phyloP scores from a whole-genome alignment of 2,113 vertebrate species.

The Pelusios castaneus region DNA sequence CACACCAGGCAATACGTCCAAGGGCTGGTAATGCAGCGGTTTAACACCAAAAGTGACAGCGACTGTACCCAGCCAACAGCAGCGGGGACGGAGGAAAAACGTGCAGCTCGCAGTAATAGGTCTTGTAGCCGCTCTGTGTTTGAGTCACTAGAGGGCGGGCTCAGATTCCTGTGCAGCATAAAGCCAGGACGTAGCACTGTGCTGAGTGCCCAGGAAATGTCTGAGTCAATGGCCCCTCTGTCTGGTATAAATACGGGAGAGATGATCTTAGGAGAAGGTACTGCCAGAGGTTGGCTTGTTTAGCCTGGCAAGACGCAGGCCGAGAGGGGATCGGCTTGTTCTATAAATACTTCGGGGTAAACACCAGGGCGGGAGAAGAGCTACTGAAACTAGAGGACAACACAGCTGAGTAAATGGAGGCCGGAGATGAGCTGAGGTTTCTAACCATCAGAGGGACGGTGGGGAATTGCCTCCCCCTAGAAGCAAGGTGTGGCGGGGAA shows the following conservation, averaged over 20 bases:
- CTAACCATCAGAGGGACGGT: too few species aligned
- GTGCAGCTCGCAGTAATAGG: background rate
- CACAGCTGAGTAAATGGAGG: too few species aligned
- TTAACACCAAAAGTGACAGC: background rate
- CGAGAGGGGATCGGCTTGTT: too few species aligned
- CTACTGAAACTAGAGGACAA: too few species aligned
- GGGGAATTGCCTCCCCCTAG: background rate
- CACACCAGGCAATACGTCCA: background rate
- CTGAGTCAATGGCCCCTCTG: background rate
- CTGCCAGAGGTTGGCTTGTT: too few species aligned
- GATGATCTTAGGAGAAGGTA: too few species aligned
- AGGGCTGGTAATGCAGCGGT: background rate
- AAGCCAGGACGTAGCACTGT: background rate
- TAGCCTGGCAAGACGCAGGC: too few species aligned
- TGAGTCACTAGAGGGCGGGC: background rate
- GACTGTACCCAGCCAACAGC: background rate
- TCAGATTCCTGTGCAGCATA: background rate
- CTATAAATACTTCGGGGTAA: too few species aligned
- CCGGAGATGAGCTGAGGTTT: too few species aligned
- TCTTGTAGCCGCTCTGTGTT: background rate
- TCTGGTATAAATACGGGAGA: background rate
- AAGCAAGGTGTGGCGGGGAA: background rate
- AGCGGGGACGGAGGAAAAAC: background rate
- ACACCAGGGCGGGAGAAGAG: too few species aligned
- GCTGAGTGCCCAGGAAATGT: too few species aligned